Percentiles rank a stretch among this genome's conserved stretches.
Evolutionary conservation across 92 coral and sea anemone species (phyloP).

Genomic region (Ricordea florida): DNA sequence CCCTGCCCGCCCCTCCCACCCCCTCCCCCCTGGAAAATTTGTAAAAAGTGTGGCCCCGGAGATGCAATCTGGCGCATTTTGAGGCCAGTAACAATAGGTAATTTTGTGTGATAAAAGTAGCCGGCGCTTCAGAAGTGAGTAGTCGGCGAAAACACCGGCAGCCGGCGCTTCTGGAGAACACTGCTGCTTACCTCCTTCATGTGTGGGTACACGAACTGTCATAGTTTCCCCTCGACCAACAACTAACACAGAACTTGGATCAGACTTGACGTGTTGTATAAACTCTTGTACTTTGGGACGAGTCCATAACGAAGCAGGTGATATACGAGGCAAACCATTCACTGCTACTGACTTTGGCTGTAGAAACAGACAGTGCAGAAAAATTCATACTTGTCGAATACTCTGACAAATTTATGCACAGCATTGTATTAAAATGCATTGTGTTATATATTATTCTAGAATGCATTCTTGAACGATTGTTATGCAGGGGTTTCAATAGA

Average conservation of each 20-base stretch:
- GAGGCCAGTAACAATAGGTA: too few relatives aligned
- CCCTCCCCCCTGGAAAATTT: too few relatives aligned
- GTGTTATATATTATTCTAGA: too few relatives aligned
- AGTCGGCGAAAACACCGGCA: not conserved
- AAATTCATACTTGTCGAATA: not conserved
- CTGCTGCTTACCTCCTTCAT: conserved; percentile 85
- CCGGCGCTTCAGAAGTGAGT: not conserved
- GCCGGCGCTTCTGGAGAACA: not conserved
- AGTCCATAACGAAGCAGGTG: conserved; percentile 97
- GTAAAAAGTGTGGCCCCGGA: too few relatives aligned
- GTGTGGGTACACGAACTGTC: conserved; percentile 99
- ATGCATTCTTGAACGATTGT: too few relatives aligned
- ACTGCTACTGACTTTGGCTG: conserved; percentile 43
- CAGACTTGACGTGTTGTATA: conserved; percentile 97
- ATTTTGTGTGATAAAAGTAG: too few relatives aligned
- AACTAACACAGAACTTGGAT: conserved; percentile 97
- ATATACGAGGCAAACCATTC: conserved; percentile 84
- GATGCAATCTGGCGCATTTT: too few relatives aligned
- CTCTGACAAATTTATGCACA: not conserved
- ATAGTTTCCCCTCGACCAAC: conserved; percentile 99
- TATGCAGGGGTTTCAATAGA: too few relatives aligned
- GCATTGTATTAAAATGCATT: too few relatives aligned
- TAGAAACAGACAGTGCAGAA: not conserved
- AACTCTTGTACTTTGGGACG: conserved; percentile 99
- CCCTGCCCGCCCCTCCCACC: too few relatives aligned